Conservation (phyloP, 1,140 invertebrate genomes). For the Drosophila mojavensis region DNA sequence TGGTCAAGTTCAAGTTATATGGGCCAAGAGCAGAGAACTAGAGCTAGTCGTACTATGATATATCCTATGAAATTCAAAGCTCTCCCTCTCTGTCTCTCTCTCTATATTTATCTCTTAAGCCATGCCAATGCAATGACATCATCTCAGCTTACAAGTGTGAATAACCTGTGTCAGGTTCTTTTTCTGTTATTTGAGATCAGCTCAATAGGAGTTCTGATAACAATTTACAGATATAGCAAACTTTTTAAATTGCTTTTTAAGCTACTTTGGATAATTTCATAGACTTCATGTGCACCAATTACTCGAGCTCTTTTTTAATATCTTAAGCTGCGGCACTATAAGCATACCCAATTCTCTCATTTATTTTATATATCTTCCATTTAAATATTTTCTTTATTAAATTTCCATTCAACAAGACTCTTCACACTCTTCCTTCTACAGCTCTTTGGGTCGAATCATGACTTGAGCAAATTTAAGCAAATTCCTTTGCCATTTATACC, state of each 20-base stretch:
- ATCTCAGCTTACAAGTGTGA: conserved; percentile 4
- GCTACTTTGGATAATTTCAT: not conserved
- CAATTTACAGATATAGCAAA: not conserved
- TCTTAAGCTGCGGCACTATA: too few relatives aligned
- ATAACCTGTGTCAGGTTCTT: not conserved
- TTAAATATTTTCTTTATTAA: too few relatives aligned
- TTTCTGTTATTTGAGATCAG: not conserved
- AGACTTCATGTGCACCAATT: not conserved
- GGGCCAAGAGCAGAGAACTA: conserved; percentile 36
- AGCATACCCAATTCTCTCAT: too few relatives aligned
- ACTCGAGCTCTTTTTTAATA: not conserved
- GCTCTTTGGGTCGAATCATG: conserved; percentile 35
- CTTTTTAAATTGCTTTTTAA: conserved; percentile 1
- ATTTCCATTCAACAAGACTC: too few relatives aligned
- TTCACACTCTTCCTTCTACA: not conserved
- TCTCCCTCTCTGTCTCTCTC: not conserved
- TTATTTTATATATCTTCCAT: too few relatives aligned
- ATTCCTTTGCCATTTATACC: conserved; percentile 48
- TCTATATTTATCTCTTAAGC: not conserved
- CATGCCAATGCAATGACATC: conserved; percentile 33
- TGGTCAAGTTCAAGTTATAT: conserved; percentile 56
- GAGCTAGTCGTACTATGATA: conserved; percentile 22
- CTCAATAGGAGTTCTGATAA: conserved; percentile 8
- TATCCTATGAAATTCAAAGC: conserved; percentile 34
- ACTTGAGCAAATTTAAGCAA: conserved; percentile 38